Evolutionary conservation across 2,797 vertebrate genomes (phyloP).

Genomic region (Basileuterus tristriatus): DNA sequence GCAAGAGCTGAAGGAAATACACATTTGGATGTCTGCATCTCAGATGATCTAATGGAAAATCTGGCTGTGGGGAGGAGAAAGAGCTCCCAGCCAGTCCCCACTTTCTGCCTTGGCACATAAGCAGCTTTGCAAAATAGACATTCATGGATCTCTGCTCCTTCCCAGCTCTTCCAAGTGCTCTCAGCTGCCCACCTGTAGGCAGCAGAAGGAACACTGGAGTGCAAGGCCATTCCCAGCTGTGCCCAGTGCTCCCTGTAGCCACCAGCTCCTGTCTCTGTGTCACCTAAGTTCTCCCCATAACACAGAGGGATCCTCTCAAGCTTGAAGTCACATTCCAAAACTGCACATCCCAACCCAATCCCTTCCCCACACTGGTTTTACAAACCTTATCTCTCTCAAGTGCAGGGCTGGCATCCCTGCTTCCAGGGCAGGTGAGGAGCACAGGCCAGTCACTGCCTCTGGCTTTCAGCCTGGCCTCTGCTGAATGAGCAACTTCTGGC

Average conservation of each 20-base stretch:
- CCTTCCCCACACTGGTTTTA: background rate
- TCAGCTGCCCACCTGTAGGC: background rate
- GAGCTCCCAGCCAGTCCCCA: rapidly evolving
- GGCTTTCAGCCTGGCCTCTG: background rate
- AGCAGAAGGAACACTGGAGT: background rate
- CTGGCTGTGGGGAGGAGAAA: rapidly evolving
- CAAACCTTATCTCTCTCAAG: background rate
- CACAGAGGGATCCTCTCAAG: background rate
- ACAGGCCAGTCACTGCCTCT: background rate
- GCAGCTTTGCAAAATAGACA: background rate
- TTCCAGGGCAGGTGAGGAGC: background rate
- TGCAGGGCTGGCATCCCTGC: background rate
- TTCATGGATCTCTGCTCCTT: background rate
- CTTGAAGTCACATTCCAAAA: background rate
- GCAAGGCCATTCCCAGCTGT: background rate
- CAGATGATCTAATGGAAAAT: background rate
- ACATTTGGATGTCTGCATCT: background rate
- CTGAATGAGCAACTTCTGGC: background rate
- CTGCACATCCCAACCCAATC: background rate
- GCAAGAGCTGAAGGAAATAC: background rate
- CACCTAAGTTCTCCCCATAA: rapidly evolving
- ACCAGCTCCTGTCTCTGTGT: background rate
- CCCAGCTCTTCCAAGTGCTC: background rate
- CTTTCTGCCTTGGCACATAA: background rate
- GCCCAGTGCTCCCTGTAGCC: background rate